Base-by-base conservation (phyloP, 2,888 invertebrate species). In the Perdita meconis region DNA sequence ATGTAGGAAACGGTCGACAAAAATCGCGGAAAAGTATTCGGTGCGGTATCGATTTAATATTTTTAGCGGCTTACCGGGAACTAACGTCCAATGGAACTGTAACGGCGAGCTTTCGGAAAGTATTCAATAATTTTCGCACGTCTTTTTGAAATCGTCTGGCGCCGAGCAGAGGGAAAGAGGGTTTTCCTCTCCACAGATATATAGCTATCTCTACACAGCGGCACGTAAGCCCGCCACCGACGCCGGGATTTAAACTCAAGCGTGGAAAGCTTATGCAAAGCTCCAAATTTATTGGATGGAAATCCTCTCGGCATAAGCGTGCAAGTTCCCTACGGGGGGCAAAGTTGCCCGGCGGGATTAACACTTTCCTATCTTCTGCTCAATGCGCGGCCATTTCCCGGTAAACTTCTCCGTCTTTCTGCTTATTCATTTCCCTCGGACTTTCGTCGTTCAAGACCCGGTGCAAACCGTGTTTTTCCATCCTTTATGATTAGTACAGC, bases 181-280 rank as follows among this genome's bases (percentile, higher is more conserved):
- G 78, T 80, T 83, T 84, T 51, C 80, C 85, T 78, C 67, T 73
- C 80, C 50, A 79, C 81, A 74, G 75, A 86, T 78, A 86, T 84
- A 86, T 82, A 80, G 64, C 72, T 73, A 72, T 83, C 69, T 75
- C 77, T 65, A 81, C 85, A 82, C 83, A 79, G 74, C 79, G 74
- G 63, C 72, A 60, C 82, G 82, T 86, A 86, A 86, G 80, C 85
- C 84, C 86, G 83, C 47, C 86, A 86, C 84, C 86, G 85, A 85
- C 89, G 88, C 86, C 86, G 88, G 92, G 92, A 92, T 92, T 92
- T 92, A 92, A 92, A 91, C 92, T 92, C 90, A 87, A 92, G 92
- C 92, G 92, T 91, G 92, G 91, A 93, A 93, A 93, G 94, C 94
- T 94, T 94, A 94, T 93, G 93, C 93, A 93, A 94, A 94, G 94